Evolutionary conservation across 2,113 vertebrate species (phyloP).

Genomic region (Salvator merianae): DNA sequence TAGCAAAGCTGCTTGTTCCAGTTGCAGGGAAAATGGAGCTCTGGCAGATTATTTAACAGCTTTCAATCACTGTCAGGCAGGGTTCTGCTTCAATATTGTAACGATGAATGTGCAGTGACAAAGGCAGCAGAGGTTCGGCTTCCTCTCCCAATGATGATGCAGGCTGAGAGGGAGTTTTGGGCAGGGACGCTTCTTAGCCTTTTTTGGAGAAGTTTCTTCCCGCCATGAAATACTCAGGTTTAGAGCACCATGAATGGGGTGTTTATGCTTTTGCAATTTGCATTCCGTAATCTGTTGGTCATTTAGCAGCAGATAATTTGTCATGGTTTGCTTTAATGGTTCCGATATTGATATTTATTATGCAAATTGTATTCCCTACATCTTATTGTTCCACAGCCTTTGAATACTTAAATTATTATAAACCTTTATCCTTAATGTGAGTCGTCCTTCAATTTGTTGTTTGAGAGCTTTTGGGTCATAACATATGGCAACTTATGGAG

Average conservation of each 20-base stretch:
- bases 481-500: background rate
- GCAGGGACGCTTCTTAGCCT: slow-evolving; percentile 39
- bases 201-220: slow-evolving; percentile 29
- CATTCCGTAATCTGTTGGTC: slow-evolving; percentile 69
- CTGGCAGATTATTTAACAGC: slow-evolving; percentile 12
- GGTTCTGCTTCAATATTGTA: background rate
- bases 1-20: background rate
- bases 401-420: slow-evolving; percentile 74
- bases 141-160: slow-evolving; percentile 63
- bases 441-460: slow-evolving; percentile 63
- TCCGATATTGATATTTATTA: slow-evolving; percentile 82
- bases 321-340: slow-evolving; percentile 77
- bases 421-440: slow-evolving; percentile 72
- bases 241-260: slow-evolving; percentile 29
- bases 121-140: slow-evolving; percentile 49
- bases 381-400: slow-evolving; percentile 74
- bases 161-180: slow-evolving; percentile 64
- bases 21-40: background rate
- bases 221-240: rapidly evolving
- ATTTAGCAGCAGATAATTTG: slow-evolving; percentile 74
- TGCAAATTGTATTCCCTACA: slow-evolving; percentile 78
- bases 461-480: slow-evolving; percentile 59
- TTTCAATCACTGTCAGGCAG: slow-evolving; percentile 24
- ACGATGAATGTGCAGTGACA: slow-evolving; percentile 47
- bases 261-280: slow-evolving; percentile 63